Base-by-base conservation (phyloP, 2,113 vertebrate species). In the Sapayoa aenigma region DNA sequence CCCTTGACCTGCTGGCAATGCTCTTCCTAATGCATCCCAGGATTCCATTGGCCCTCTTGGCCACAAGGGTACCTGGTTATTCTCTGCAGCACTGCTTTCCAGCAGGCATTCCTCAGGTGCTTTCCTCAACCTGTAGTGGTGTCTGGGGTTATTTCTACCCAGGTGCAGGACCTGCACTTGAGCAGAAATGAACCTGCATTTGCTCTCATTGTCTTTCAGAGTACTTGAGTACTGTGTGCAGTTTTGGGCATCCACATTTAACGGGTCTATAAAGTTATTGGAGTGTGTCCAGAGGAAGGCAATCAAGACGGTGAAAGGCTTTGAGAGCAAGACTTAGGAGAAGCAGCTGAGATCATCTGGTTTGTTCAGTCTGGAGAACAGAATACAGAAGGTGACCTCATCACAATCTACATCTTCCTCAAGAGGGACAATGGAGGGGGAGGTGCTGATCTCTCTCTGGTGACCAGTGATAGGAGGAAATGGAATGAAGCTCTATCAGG, bases 271-370 rank as follows among this genome's bases (percentile, higher is more conserved):
- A 41, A 63, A 55, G 7, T 5, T 65, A 31, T 42, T 25, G 9
- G 58, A 35, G 6, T 72, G 13, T 63, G 41, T 24, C n/a, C 20
- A 55, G 15, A 87, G 27, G 9, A 79, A 30, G 19, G 10, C 9
- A 33, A n/a, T 27, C 25, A 50, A 71, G 47, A 71, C 17, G 62
- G 23, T 30, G 33, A 78, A 65, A 50, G 15, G 22, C 10, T 12
- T 77, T 31, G 22, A 55, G 21, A 33, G 6, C 31, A 55, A 69
- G 63, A 37, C 14, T 56, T 28, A 13, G 2, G 11, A 63, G 39
- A n/a, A 69, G 8, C 0, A 0, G 14, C 25, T 62, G 35, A 47
- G 7, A 9, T 30, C 6, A 39, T 49, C 59, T 67, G 33, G 9
- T 31, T 65, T 65, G 33, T 24, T 53, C 14, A n/a, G 4, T 5